Evolutionary conservation across 1,140 invertebrate genomes (phyloP).

Genomic region (Drosophila simulans): DNA sequence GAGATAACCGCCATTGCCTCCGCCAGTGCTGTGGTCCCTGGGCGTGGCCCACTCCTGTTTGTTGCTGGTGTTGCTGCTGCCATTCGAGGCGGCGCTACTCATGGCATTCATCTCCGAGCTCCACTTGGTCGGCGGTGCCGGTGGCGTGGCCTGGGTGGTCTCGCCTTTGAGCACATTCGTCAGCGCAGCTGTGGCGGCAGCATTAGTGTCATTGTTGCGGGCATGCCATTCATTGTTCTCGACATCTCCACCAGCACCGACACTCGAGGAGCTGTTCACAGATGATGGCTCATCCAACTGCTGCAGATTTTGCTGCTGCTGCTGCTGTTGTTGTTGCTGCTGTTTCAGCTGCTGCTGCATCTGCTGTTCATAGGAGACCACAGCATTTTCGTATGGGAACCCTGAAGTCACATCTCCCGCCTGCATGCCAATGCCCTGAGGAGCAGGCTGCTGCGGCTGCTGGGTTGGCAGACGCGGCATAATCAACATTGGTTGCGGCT

Average conservation of each 20-base stretch:
- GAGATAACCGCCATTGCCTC: slow-evolving; percentile 41
- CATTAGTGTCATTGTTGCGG: slow-evolving; percentile 63
- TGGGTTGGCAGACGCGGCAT: slow-evolving; percentile 60
- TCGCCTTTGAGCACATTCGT: slow-evolving; percentile 71
- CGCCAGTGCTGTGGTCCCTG: slow-evolving; percentile 60
- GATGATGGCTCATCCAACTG: slow-evolving; percentile 40
- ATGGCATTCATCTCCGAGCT: slow-evolving; percentile 80
- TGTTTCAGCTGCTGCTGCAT: slow-evolving; percentile 73
- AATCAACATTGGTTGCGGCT: slow-evolving; percentile 64
- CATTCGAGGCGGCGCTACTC: slow-evolving; percentile 59
- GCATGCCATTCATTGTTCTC: slow-evolving; percentile 64
- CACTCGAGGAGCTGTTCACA: slow-evolving; percentile 9
- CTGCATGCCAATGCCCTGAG: slow-evolving; percentile 73
- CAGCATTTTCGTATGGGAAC: slow-evolving; percentile 61
- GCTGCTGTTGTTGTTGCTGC: slow-evolving; percentile 46
- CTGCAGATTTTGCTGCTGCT: slow-evolving; percentile 43
- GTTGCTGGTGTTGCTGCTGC: slow-evolving; percentile 56
- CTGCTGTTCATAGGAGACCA: slow-evolving; percentile 74
- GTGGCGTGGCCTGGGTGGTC: slow-evolving; percentile 37
- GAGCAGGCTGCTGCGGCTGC: slow-evolving; percentile 44
- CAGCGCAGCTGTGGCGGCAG: slow-evolving; percentile 70
- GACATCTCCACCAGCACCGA: slow-evolving; percentile 40
- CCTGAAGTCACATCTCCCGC: slow-evolving; percentile 72
- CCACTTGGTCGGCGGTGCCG: slow-evolving; percentile 67
- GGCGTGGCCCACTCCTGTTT: slow-evolving; percentile 76